Base-by-base conservation (phyloP, 2,113 vertebrate genomes). In the Gracilinanus agilis region DNA sequence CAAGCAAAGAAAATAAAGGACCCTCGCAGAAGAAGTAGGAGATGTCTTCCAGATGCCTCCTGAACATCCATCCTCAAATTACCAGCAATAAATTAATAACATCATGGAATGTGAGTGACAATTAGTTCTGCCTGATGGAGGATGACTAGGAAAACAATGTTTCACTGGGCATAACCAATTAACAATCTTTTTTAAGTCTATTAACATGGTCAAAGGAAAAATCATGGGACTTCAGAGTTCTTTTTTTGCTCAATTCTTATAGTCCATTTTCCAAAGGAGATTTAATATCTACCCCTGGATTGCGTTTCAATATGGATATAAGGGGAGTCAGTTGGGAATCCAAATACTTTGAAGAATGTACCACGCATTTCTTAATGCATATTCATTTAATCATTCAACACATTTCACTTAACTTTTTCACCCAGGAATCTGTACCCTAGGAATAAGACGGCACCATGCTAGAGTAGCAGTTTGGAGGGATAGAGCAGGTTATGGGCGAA, bases 101-200 rank as follows among this genome's bases (percentile, higher is more conserved):
- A 12, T 90, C 91, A 93, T 13, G 12, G 54, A 88, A 97, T 61
- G 89, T 91, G 96, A 93, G 96, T 90, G 91, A 95, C 83, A 96
- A 96, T 97, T 95, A 94, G 88, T 96, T 90, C 67, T 96, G 91
- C 93, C 97, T 97, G 96, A 95, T 95, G 94, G 95, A 91, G 29
- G 23, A 95, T 92, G 61, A 93, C 94, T 91, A 21, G 1, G 95
- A 96, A 97, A 92, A 92, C n/a, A 40, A 83, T 23, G 25, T 94
- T 54, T 97, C 93, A 88, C 92, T 95, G 95, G 92, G 54, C 53
- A 96, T 90, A 96, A 91, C 88, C 93, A 97, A 96, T 96, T 97
- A 96, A 95, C 19, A 96, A 55, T 53, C 29, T 90, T 29, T 91
- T 96, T 94, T 96, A 96, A 95, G 94, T 55, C 9, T 0, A 96